Evolutionary conservation across 2,113 vertebrate genomes (phyloP).

Genomic region (Chaetodon auriga): DNA sequence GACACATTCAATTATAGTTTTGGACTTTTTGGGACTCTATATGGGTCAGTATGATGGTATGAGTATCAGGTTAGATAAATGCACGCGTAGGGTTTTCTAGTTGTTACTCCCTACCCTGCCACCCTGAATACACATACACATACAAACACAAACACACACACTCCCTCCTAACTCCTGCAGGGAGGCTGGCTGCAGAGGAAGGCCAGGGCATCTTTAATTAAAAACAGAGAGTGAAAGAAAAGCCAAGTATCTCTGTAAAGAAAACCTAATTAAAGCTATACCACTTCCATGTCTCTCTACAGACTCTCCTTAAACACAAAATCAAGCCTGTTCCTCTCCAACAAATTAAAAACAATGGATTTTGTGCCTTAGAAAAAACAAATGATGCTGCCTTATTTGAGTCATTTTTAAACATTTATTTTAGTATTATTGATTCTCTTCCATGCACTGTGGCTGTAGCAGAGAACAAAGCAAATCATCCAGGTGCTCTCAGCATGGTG

Average conservation of each 20-base stretch:
- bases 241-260: slow-evolving; percentile 55
- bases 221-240: slow-evolving; percentile 44
- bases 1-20: too few relatives aligned
- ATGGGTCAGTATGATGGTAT: not conserved
- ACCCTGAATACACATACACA: not conserved
- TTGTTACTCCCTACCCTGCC: not conserved
- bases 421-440: slow-evolving; percentile 42
- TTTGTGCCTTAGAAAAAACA: slow-evolving; percentile 52
- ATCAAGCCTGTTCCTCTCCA: slow-evolving; percentile 49
- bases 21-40: not conserved
- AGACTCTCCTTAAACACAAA: slow-evolving; percentile 61
- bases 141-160: not conserved
- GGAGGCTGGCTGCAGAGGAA: slow-evolving; percentile 20
- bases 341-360: slow-evolving; percentile 70
- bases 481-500: slow-evolving; percentile 6
- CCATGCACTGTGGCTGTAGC: not conserved
- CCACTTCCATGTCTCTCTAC: slow-evolving; percentile 38
- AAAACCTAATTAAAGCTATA: slow-evolving; percentile 71
- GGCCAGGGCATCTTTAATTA: slow-evolving; percentile 61
- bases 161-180: slow-evolving; percentile 2
- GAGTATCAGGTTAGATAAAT: not conserved
- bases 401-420: slow-evolving; percentile 67
- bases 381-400: slow-evolving; percentile 59
- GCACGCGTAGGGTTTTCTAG: not conserved
- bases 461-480: slow-evolving; percentile 28